A percentile compares a stretch with the other conserved stretches of the same genome.
Evolutionary conservation across 35 echinoderm and acorn worm genomes (phyloP).

Genomic region (Ophiothrix spiculata): DNA sequence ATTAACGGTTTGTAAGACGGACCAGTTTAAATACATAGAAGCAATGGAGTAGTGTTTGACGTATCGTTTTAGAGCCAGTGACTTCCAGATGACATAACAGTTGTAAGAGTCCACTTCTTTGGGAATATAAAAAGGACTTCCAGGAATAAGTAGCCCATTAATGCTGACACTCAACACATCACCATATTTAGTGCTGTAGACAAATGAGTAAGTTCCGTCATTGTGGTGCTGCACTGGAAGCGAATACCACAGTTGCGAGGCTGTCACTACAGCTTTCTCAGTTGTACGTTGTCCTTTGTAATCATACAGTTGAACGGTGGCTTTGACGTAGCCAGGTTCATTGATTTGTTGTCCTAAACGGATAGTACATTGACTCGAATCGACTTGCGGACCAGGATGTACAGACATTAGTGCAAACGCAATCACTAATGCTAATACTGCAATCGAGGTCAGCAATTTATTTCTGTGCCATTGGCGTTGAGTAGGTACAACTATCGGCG

Average conservation of each 20-base stretch:
- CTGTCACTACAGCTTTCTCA: background rate
- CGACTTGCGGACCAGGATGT: background rate
- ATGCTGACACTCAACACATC: background rate
- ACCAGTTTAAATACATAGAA: background rate
- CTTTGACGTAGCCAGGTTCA: background rate
- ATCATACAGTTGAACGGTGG: background rate
- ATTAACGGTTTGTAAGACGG: background rate
- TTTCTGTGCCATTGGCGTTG: background rate
- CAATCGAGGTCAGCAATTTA: background rate
- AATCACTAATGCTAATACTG: background rate
- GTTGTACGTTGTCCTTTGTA: background rate
- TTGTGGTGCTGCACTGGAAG: background rate
- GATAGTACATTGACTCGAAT: background rate
- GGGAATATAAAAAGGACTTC: background rate
- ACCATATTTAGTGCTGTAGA: background rate
- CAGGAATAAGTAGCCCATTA: background rate
- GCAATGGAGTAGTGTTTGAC: too few species aligned
- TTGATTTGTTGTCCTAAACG: background rate
- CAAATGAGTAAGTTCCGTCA: background rate
- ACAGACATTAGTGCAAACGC: background rate
- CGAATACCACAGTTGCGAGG: background rate
- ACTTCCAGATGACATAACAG: background rate
- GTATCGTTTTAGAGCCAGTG: background rate
- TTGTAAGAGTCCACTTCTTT: background rate
- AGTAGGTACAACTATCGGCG: too few species aligned